These are phyloP conservation scores for Zaprionus vittiger DNA, from an alignment of 1,140 invertebrate species.

Conservation along the genomic window DNA sequence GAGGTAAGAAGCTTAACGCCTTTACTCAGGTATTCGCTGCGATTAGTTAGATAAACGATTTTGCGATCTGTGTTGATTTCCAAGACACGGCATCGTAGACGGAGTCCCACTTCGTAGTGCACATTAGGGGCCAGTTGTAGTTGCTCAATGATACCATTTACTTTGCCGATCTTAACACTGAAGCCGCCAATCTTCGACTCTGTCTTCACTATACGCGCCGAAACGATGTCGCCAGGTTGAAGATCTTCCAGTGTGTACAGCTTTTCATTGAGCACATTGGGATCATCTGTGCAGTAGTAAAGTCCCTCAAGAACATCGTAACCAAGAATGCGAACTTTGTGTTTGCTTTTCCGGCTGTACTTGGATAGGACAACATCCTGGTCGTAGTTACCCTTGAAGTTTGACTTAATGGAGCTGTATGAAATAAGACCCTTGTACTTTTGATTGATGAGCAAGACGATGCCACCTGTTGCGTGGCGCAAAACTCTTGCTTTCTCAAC, in stretches of 20 bases:
- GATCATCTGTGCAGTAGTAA: conserved; percentile 87
- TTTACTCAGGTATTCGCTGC: conserved; percentile 85
- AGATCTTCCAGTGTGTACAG: conserved; percentile 85
- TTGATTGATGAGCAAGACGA: conserved; percentile 86
- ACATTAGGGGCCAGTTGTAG: conserved; percentile 60
- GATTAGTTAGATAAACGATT: conserved; percentile 85
- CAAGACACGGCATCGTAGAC: conserved; percentile 85
- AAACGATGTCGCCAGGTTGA: conserved; percentile 85
- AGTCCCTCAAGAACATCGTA: conserved; percentile 86
- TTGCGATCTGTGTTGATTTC: conserved; percentile 77
- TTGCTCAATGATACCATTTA: conserved; percentile 72
- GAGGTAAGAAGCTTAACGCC: conserved; percentile 85
- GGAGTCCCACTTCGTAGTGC: conserved; percentile 55
- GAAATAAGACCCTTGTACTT: conserved; percentile 86
- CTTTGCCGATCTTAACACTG: conserved; percentile 64
- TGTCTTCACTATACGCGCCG: conserved; percentile 84
- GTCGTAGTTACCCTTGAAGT: conserved; percentile 84
- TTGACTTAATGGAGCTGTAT: conserved; percentile 84
- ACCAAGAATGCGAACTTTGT: conserved; percentile 86
- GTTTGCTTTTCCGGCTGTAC: conserved; percentile 85
- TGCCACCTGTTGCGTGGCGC: conserved; percentile 85
- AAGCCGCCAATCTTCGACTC: conserved; percentile 79
- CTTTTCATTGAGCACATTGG: conserved; percentile 85
- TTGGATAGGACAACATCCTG: conserved; percentile 82
- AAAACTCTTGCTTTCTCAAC: conserved; percentile 85